Base-by-base conservation (phyloP, 1,140 invertebrate genomes). In the Drosophila novamexicana region DNA sequence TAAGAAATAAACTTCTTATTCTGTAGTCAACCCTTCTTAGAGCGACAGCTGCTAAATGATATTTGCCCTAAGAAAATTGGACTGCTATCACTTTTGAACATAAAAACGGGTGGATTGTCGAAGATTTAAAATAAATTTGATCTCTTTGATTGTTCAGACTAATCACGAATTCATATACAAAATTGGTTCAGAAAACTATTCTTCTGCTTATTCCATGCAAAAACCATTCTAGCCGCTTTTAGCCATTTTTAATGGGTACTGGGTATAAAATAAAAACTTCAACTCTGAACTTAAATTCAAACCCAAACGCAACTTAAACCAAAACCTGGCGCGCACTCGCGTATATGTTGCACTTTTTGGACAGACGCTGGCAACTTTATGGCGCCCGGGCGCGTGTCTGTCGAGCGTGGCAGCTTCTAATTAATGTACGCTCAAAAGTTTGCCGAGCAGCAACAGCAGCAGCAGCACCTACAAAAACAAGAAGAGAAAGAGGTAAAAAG, bases 381-480 rank as follows among this genome's bases (percentile, higher is more conserved):
- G 83, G 79, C 69, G 59, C 54, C 45, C 7, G 36, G 54, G 56
- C 70, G 74, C 68, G 62, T 89, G 75, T 80, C 85, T 84, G 84
- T 64, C 69, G 70, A 77, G 73, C 80, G 67, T 89, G 85, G 83
- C 77, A 89, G 77, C 84, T 89, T 89, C 84, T 89, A 89, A 89
- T 89, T 89, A 89, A 83, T 84, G 84, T 81, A 72, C 77, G 70
- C 67, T 71, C 54, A 49, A 71, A 88, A 88, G 49, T 74, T 83
- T 78, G 61, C 22, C 10, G 53, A 53, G 66, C 39, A 76, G 39
- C 18, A 68, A n/a, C 57, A 54, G 22, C 10, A 22, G 18, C 10
- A 40, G 44, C 44, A 62, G n/a, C 54, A 29, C 22, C 22, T 0
- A 29, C 22, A 29, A 29, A 4, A 29, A 29, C 22, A 29, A 4